These are phyloP conservation scores for Megamerina dolium DNA, from an alignment of 2,888 invertebrate genomes.

Conservation along the genomic window DNA sequence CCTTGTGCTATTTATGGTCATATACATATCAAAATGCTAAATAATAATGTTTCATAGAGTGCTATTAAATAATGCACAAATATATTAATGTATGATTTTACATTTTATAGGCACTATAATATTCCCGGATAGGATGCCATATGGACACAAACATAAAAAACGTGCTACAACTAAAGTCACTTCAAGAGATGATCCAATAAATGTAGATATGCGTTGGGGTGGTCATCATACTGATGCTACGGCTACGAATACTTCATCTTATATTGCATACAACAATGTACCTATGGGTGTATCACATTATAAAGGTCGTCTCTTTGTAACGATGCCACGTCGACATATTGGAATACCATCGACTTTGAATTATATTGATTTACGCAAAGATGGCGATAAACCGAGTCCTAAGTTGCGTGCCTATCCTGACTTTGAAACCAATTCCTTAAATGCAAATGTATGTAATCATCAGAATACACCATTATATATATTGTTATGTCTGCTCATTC, in stretches of 20 bases:
- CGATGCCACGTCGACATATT: constrained; percentile 64
- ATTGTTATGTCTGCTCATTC: no score
- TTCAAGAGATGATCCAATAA: constrained; percentile 12
- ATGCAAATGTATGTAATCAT: constrained; percentile 26
- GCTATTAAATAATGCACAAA: no score
- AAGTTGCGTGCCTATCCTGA: constrained; percentile 43
- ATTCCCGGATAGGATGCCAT: constrained; percentile 18
- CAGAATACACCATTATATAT: constrained; percentile 4
- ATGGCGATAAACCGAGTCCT: constrained; percentile 37
- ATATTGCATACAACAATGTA: constrained; percentile 45
- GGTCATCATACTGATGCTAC: neutral
- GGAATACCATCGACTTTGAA: constrained; percentile 62
- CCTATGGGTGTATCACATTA: constrained; percentile 45
- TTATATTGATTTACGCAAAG: constrained; percentile 40
- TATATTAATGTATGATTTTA: no score
- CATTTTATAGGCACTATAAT: constrained; percentile 16
- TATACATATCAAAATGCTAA: no score
- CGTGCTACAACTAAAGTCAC: constrained; percentile 5
- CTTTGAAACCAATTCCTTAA: constrained; percentile 37
- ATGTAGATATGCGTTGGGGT: neutral
- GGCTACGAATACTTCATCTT: constrained; percentile 21
- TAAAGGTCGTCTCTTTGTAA: constrained; percentile 60
- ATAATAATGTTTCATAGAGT: no score
- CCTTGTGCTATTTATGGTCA: no score
- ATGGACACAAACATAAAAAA: constrained; percentile 5